Base-by-base conservation (phyloP, 1,140 invertebrate species). In the Caerostris extrusa region DNA sequence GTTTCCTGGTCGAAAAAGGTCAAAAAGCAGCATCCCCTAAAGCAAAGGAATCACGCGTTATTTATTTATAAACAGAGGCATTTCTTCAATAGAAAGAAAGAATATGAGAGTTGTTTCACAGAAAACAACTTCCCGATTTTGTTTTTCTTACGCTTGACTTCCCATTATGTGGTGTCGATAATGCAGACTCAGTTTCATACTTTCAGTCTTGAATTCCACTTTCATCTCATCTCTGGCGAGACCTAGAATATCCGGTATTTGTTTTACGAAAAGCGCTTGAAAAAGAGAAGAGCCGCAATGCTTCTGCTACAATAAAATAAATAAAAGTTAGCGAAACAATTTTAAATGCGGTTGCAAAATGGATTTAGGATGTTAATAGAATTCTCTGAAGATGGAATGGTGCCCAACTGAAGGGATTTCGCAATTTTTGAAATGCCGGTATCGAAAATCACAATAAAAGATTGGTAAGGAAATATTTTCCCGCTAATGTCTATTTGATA, bases 1-100 rank as follows among this genome's bases (percentile, higher is more conserved):
- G 85, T 87, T 87, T 87, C 85, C 57, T 87, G 60, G 85, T 64
- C n/a, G n/a, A 87, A 64, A 87, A 87, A 87, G 85, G 85, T 87
- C 85, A 87, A 87, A n/a, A 87, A 87, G 56, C 12, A 14, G 57
- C 0, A 87, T 87, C n/a, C 58, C 85, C 85, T 50, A 50, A 53
- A 61, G 85, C 60, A 34, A 87, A 10, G 34, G 56, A 87, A 87
- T 87, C 85, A 64, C 58, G 61, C 85, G 12, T 87, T 87, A 87
- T 87, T 56, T 87, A 87, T 87, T 87, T 87, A 87, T 87, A 87
- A 87, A 87, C 60, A 87, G 85, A 87, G 85, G 58, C 57, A 64
- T 87, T 87, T 87, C 85, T 87, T 64, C 85, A 87, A 87, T 87
- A 87, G 61, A 87, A 87, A 10, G 10, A 17, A 69, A 19, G 64